These are phyloP conservation scores for Sebastes steindachneri DNA, from an alignment of 2,797 vertebrate genomes.

Conservation along the genomic window DNA sequence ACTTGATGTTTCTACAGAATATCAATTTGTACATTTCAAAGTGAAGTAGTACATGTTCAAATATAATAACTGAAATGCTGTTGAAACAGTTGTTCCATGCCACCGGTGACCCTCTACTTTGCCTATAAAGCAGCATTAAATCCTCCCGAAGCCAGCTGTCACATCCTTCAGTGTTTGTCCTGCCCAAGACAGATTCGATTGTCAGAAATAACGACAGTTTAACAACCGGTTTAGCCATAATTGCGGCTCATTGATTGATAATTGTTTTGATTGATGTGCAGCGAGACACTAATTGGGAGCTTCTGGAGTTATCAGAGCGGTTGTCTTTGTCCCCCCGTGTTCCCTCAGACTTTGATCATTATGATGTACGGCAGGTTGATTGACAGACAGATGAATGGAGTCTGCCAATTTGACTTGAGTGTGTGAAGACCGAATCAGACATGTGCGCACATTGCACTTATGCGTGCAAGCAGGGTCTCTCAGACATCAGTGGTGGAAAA, in stretches of 20 bases:
- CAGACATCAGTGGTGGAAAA: neutral
- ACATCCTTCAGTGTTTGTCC: neutral
- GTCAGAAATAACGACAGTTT: slow-evolving; percentile 40
- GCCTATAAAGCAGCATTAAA: neutral
- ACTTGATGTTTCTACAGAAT: neutral
- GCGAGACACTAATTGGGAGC: slow-evolving; percentile 57
- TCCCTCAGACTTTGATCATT: slow-evolving; percentile 24
- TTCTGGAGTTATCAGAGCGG: slow-evolving; percentile 50
- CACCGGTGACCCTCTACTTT: neutral
- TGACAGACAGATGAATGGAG: slow-evolving; percentile 50
- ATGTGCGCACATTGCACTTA: neutral
- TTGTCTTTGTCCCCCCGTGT: slow-evolving; percentile 18
- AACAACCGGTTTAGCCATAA: slow-evolving; percentile 34
- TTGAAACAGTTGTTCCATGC: neutral
- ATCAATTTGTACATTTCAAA: neutral
- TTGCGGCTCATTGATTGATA: slow-evolving; percentile 60
- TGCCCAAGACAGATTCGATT: neutral
- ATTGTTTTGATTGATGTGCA: slow-evolving; percentile 63
- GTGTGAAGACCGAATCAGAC: neutral
- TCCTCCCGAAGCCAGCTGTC: slow-evolving; percentile 20
- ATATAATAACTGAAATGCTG: neutral
- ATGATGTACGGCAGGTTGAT: slow-evolving; percentile 37
- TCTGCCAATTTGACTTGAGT: slow-evolving; percentile 2
- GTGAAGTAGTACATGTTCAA: neutral
- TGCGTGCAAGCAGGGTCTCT: neutral